phyloP scores from a whole-genome alignment of 2,113 vertebrate species.

The Beaufortia kweichowensis region DNA sequence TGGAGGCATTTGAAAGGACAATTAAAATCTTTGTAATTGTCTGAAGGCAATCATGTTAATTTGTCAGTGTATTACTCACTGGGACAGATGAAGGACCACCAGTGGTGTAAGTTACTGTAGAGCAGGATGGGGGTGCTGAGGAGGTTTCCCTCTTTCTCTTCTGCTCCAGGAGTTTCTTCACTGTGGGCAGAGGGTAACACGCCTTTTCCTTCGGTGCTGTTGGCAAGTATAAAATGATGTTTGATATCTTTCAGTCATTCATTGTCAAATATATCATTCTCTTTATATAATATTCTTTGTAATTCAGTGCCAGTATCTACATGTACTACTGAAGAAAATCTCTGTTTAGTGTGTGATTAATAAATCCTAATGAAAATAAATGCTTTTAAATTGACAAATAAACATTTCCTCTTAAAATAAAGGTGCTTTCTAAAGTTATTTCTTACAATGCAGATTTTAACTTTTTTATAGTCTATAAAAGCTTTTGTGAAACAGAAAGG shows the following conservation, averaged over 20 bases:
- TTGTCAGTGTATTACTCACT: constrained; percentile 39
- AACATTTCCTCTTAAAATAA: too few species aligned
- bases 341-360: not conserved
- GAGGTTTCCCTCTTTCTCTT: constrained; percentile 80
- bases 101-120: constrained; percentile 43
- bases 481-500: too few species aligned
- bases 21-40: not conserved
- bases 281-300: too few species aligned
- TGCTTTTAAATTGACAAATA: too few species aligned
- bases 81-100: constrained; percentile 36
- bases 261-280: not conserved
- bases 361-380: not conserved
- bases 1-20: constrained; percentile 19
- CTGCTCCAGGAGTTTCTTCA: constrained; percentile 87
- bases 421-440: too few species aligned
- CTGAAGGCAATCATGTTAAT: not conserved
- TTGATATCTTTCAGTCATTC: not conserved
- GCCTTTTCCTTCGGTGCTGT: constrained; percentile 78
- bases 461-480: too few species aligned
- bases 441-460: too few species aligned
- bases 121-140: constrained; percentile 60
- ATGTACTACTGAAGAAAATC: too few species aligned
- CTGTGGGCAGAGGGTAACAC: constrained; percentile 83
- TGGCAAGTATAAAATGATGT: not conserved
- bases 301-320: too few species aligned